Evolutionary conservation across 2,113 vertebrate genomes (phyloP).

Genomic region (Muntiacus reevesi): DNA sequence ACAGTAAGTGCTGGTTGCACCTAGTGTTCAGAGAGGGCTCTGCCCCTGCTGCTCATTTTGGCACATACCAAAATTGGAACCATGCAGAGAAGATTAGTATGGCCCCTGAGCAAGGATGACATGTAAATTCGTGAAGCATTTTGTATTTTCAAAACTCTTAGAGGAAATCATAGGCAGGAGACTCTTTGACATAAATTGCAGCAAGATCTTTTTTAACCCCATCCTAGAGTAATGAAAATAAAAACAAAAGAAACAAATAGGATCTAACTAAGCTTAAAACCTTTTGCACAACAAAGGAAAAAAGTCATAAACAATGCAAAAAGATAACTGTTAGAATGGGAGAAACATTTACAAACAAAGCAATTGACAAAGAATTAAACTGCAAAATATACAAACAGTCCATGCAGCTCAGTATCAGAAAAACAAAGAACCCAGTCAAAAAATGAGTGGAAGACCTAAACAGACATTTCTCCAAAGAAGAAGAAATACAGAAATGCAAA

Average conservation of each 20-base stretch:
- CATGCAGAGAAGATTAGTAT: background rate
- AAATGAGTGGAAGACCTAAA: background rate
- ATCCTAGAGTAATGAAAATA: background rate
- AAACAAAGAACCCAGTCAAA: background rate
- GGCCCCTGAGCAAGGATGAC: background rate
- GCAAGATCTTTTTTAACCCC: background rate
- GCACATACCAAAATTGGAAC: background rate
- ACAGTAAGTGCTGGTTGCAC: rapidly evolving
- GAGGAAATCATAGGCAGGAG: background rate
- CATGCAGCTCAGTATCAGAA: background rate
- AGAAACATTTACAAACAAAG: background rate
- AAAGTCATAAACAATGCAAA: background rate
- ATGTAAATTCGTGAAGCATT: background rate
- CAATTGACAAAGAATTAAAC: background rate
- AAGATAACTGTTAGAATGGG: background rate
- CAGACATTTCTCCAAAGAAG: background rate
- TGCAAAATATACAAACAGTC: background rate
- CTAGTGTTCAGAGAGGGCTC: no score
- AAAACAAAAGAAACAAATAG: background rate
- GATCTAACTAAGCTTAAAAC: background rate
- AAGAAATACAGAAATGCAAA: background rate
- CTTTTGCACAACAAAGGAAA: background rate
- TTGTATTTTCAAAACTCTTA: background rate
- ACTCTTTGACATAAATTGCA: background rate
- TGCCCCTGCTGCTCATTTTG: background rate